Conservation (phyloP, 2,888 invertebrate species). For the Spatulosminthurus flaviceps region DNA sequence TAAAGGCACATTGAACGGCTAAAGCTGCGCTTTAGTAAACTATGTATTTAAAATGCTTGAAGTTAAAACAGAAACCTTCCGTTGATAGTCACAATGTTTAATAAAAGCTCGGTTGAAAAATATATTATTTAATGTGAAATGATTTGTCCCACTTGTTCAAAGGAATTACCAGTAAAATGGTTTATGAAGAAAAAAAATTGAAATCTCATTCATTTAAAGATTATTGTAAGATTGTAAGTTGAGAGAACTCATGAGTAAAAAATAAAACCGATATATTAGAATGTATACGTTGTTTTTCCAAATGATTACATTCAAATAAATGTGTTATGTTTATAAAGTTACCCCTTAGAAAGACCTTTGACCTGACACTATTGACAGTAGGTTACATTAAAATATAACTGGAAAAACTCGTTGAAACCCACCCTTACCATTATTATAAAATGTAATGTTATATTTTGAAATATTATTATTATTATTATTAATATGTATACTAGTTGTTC, state of each 20-base stretch:
- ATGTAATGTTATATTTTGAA: not conserved
- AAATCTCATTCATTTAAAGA: not conserved
- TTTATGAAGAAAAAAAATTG: not conserved
- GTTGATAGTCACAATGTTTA: too few relatives aligned
- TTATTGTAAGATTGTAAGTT: too few relatives aligned
- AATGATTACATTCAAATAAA: not conserved
- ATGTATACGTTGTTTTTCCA: not conserved
- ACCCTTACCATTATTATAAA: not conserved
- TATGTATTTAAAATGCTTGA: not conserved
- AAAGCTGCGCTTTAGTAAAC: not conserved
- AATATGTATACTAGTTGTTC: too few relatives aligned
- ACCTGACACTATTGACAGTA: not conserved
- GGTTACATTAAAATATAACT: not conserved
- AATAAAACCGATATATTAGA: too few relatives aligned
- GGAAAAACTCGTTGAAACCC: not conserved
- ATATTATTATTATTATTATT: not conserved
- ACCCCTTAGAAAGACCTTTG: not conserved
- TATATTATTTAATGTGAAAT: too few relatives aligned
- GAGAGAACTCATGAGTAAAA: too few relatives aligned
- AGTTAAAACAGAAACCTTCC: not conserved
- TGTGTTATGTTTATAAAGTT: conserved; percentile 3
- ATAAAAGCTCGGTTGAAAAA: too few relatives aligned
- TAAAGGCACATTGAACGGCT: too few relatives aligned
- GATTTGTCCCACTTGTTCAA: not conserved
- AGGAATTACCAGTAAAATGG: not conserved